These are phyloP conservation scores for Cerceris rybyensis DNA, from an alignment of 2,888 invertebrate genomes.

Conservation along the genomic window DNA sequence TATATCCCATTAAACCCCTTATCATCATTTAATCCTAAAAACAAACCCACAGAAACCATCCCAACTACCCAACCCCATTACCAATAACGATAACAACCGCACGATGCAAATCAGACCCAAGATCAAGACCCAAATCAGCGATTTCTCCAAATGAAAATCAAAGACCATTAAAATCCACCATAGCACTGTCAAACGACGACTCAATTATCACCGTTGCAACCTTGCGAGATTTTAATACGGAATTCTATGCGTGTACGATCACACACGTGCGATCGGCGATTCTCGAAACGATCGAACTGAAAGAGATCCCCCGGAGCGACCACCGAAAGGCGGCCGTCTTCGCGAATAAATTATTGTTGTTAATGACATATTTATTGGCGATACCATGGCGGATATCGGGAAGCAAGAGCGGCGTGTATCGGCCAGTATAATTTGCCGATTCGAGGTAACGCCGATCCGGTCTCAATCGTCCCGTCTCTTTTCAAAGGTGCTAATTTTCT, in stretches of 20 bases:
- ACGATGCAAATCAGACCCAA: slow-evolving; percentile 19
- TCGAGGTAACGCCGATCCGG: slow-evolving; percentile 60
- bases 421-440: slow-evolving; percentile 69
- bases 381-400: slow-evolving; percentile 50
- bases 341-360: slow-evolving; percentile 69
- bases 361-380: slow-evolving; percentile 74
- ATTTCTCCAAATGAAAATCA: slow-evolving; percentile 54
- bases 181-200: slow-evolving; percentile 61
- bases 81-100: slow-evolving; percentile 10
- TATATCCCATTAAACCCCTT: too few relatives aligned
- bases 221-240: not conserved
- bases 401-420: slow-evolving; percentile 45
- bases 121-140: slow-evolving; percentile 12
- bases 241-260: slow-evolving; percentile 3
- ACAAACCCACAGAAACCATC: too few relatives aligned
- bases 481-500: slow-evolving; percentile 9
- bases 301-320: slow-evolving; percentile 45
- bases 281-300: slow-evolving; percentile 21
- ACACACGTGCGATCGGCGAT: slow-evolving; percentile 16
- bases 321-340: slow-evolving; percentile 48
- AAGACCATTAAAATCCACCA: slow-evolving; percentile 59
- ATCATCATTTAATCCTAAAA: too few relatives aligned
- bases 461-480: slow-evolving; percentile 4
- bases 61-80: too few relatives aligned
- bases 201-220: slow-evolving; percentile 69